Base-by-base conservation (phyloP, 2,113 vertebrate genomes). In the Festucalex cinctus region DNA sequence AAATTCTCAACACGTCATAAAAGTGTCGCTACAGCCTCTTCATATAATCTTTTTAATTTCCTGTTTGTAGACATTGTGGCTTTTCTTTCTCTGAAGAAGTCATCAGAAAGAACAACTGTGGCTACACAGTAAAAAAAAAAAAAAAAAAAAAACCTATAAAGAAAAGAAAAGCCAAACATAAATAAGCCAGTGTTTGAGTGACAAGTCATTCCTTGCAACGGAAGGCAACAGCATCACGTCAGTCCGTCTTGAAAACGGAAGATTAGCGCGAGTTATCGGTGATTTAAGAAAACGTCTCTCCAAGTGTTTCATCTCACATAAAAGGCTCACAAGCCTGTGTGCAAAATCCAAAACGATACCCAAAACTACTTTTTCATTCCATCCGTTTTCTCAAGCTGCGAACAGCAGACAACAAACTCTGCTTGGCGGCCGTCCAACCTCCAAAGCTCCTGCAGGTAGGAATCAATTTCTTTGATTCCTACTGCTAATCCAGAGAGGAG, bases 401-500 rank as follows among this genome's bases (percentile, higher is more conserved):
- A 60, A 59, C 71, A 82, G 79, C 76, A 85, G 82, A 82, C 66
- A 74, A 49, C 57, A 63, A n/a, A 41, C 77, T 76, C 41, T 8
- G 58, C 71, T 70, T 81, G 70, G 73, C 74, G 79, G 72, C 67
- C 65, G 70, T 61, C 68, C 70, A 73, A 36, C 59, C 48, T 37
- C 68, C 2, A 41, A 59, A 26, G 41, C 68, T 80, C 79, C 68
- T 76, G 56, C 43, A 79, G 74, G 76, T 75, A 69, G 71, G 74
- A 66, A 74, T 78, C 65, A 49, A 68, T 82, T 86, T 63, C 32
- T 80, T 84, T 87, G 73, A 83, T 78, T 78, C 75, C 70, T 69
- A 66, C 65, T 53, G 39, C 59, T 74, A 78, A 77, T 76, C 62
- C 69, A 68, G 43, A 71, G 36, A 64, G 74, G 66, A 78, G 36